Conservation (phyloP, 2,888 invertebrate genomes). For the Hylaea fasciaria region DNA sequence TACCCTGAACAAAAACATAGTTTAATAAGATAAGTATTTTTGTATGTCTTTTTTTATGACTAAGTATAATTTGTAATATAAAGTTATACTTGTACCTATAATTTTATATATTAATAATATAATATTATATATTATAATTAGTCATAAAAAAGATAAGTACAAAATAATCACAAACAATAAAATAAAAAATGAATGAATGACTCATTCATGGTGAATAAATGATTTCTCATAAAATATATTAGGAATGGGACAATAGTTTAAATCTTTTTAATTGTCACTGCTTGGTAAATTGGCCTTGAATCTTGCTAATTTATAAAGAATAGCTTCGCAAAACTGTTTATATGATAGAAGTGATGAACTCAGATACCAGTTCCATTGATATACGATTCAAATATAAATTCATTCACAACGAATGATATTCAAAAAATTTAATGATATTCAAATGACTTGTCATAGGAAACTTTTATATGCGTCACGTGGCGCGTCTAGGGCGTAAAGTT, state of each 20-base stretch:
- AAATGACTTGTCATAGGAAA: slow-evolving; percentile 27
- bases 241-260: too few relatives aligned
- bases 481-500: slow-evolving; percentile 26
- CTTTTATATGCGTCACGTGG: slow-evolving; percentile 28
- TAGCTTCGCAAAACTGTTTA: slow-evolving; percentile 16
- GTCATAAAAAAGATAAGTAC: too few relatives aligned
- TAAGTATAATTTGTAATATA: too few relatives aligned
- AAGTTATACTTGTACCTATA: too few relatives aligned
- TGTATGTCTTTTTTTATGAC: too few relatives aligned
- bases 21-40: not conserved
- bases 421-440: slow-evolving; percentile 27
- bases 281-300: slow-evolving; percentile 20
- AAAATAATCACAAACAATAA: not conserved
- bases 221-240: too few relatives aligned
- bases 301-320: slow-evolving; percentile 15
- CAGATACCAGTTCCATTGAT: slow-evolving; percentile 27
- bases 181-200: too few relatives aligned
- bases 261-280: not conserved
- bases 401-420: slow-evolving; percentile 27
- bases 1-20: slow-evolving; percentile 86
- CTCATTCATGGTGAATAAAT: too few relatives aligned
- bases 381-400: slow-evolving; percentile 25
- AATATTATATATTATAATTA: too few relatives aligned
- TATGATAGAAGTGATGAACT: slow-evolving; percentile 21
- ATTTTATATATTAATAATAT: too few relatives aligned